Base-by-base conservation (phyloP, 2,888 invertebrate genomes). In the Rhagophthalmus giganteus region DNA sequence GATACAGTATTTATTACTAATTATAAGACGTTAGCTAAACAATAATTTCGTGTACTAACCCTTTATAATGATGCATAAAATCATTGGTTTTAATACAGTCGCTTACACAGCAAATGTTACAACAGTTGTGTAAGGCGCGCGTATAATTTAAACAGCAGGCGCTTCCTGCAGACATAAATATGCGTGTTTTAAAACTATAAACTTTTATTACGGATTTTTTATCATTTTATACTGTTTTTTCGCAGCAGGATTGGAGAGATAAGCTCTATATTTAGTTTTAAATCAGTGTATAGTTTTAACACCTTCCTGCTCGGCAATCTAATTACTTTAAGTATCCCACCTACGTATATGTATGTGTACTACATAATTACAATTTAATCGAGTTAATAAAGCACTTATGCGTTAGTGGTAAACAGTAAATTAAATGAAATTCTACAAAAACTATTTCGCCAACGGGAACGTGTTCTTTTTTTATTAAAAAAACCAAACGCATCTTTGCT, bases 91-190 rank as follows among this genome's bases (percentile, higher is more conserved):
- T 49, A 49, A 28, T 49, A 25, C 35, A 49, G 24, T 42, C 16
- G 42, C 49, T 49, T 49, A 32, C 42, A 49, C 41, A 35, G 39
- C 47, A 47, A 47, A 47, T 47, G 47, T 32, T 39, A 39, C 47
- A 47, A 32, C 49, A 49, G 49, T 41, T 49, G 49, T 49, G 49
- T 42, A 41, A 42, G 49, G 49, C 37, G 49, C 31, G 42, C 49
- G 35, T 37, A 49, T 49, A 49, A 41, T 49, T 49, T 49, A 49
- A 49, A 49, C 49, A 49, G 49, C 49, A 49, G 49, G 49, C 49
- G 49, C 40, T 49, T 49, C 49, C 49, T 49, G 49, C 34, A 49
- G 47, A 49, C 49, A 49, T 49, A 49, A 49, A 49, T 49, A 49
- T 49, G 47, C 37, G 41, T 42, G 41, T 37, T 49, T 49, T 37